Evolutionary conservation across 1,140 invertebrate genomes (phyloP), one percentile per base, ranked within the genome.

Genomic region (Melitaea cinxia): DNA sequence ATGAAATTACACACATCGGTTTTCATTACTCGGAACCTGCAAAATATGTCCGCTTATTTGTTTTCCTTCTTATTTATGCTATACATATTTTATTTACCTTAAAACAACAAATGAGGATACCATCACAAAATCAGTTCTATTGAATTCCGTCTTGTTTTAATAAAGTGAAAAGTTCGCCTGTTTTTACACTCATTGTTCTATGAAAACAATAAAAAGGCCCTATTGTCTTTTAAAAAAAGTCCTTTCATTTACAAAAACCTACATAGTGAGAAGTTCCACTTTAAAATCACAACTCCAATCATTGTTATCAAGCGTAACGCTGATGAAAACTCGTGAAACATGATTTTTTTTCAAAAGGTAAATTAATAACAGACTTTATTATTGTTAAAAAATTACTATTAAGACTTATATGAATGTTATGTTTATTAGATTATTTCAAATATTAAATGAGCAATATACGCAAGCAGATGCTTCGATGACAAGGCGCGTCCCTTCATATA

Each of bases 141-240:
- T 62, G 50, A 62, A 54, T 50, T 57, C 23, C 39, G 61, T 55
- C 50, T 42, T 58, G 23, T 50, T 60, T 60, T 33, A 60, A 64
- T 65, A 60, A 66, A 63, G 56, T 65, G 53, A 67, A 66, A 73
- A 58, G 45, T 70, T 70, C 65, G 54, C 47, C 37, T 55, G 68
- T 68, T 68, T 68, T 59, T 65, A 39, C 56, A 62, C 49, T 62
- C 65, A 73, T 73, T 73, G 72, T 73, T 73, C 65, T 58, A 57
- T 59, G 72, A 65, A 68, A 68, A 73, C 72, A 73, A 73, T 73
- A 63, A 70, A 70, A 59, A 65, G 61, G 50, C 37, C 56, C 69
- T 50, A 73, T 73, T 73, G 72, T 70, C 65, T 52, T 47, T 21
- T 61, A 21, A 68, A 71, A 73, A 73, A 73, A 58, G 52, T 70